Evolutionary conservation across 53 echinoderm and acorn worm species (phyloP).

Genomic region (Crossaster papposus): DNA sequence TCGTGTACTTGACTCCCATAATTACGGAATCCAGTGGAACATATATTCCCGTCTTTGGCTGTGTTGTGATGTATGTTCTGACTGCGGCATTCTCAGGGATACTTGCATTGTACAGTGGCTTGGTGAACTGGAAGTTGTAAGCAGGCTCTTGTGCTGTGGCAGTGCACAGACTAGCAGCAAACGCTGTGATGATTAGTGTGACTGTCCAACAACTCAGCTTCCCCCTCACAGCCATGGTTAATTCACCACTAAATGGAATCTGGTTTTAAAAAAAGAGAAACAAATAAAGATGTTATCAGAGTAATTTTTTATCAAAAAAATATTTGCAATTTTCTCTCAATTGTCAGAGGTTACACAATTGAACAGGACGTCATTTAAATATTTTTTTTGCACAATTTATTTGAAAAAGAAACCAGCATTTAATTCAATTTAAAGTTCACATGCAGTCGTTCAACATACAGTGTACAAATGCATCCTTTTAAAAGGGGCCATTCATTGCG

Average conservation of each 20-base stretch:
- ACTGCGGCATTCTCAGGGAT: constrained; percentile 88
- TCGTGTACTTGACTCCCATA: constrained; percentile 63
- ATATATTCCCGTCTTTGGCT: constrained; percentile 93
- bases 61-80: constrained; percentile 82
- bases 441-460: background rate
- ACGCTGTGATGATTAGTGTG: constrained; percentile 19
- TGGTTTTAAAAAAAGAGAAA: constrained; percentile 21
- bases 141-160: background rate
- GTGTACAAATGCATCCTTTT: background rate
- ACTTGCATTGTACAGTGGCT: constrained; percentile 83
- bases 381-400: too few relatives aligned
- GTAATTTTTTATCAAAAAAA: too few relatives aligned
- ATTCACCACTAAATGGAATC: constrained; percentile 7
- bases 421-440: too few relatives aligned
- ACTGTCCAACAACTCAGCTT: background rate
- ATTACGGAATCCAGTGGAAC: constrained; percentile 63
- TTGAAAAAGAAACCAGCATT: too few relatives aligned
- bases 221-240: constrained; percentile 40
- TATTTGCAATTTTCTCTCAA: too few relatives aligned
- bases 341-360: too few relatives aligned
- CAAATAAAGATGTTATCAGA: background rate
- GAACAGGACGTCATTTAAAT: too few relatives aligned
- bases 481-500: background rate
- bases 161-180: constrained; percentile 10
- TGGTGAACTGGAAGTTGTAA: constrained; percentile 80